A percentile compares a stretch with the other conserved stretches of the same genome.
These are phyloP conservation scores for Xenus cinereus DNA, from an alignment of 2,113 vertebrate species.

Conservation along the genomic window DNA sequence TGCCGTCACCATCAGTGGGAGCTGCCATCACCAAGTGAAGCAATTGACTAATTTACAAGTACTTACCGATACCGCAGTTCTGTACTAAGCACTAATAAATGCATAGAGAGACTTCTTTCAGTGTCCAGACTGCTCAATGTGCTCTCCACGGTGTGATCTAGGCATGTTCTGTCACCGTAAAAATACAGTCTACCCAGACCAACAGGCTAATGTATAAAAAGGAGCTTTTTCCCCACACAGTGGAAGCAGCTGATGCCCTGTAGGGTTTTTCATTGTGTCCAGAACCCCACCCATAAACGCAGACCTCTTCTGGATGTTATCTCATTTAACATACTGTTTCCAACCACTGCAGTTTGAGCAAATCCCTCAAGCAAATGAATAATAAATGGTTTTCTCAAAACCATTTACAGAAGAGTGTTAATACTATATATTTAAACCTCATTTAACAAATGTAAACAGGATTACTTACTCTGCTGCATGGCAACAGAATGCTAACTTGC, in stretches of 20 bases:
- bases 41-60: neutral
- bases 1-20: neutral
- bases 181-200: neutral
- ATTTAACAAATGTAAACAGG: neutral
- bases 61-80: neutral
- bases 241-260: neutral
- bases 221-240: neutral
- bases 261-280: neutral
- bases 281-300: neutral
- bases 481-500: neutral
- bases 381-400: neutral
- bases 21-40: neutral
- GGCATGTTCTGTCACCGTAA: neutral
- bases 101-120: neutral
- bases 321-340: neutral
- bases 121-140: rapidly evolving
- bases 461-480: neutral
- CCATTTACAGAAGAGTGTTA: neutral
- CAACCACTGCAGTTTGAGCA: neutral
- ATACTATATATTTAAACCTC: neutral
- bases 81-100: neutral
- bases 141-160: neutral
- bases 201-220: neutral
- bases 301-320: neutral
- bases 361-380: constrained; percentile 2